Percentiles rank a stretch among this genome's conserved stretches.
Conservation (phyloP, 2,797 vertebrate genomes). For the Bradypodion pumilum region DNA sequence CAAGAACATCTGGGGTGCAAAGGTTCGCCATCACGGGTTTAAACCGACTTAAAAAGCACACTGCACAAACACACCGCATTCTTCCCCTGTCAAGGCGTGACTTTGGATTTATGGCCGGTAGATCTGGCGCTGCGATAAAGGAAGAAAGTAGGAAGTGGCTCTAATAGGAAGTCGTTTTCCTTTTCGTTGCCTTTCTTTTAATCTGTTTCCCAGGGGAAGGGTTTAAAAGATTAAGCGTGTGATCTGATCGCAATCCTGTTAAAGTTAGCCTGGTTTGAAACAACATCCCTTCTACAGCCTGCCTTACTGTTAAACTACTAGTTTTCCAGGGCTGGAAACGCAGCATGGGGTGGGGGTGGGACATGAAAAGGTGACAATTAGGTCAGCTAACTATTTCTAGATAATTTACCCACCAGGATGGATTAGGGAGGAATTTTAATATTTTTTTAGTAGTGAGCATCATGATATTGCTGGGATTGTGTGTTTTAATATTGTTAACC, state of each 20-base stretch:
- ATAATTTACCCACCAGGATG: too few species aligned
- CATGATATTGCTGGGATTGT: too few species aligned
- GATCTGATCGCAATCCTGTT: neutral
- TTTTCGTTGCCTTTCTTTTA: neutral
- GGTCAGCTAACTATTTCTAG: neutral
- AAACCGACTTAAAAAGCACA: too few species aligned
- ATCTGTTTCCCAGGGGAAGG: neutral
- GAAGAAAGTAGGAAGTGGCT: neutral
- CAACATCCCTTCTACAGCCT: neutral
- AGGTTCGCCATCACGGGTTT: too few species aligned
- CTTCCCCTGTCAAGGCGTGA: neutral
- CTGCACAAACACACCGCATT: too few species aligned
- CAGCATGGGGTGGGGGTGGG: neutral
- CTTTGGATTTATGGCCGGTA: neutral
- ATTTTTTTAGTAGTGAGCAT: too few species aligned
- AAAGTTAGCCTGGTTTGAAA: neutral
- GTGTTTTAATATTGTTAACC: too few species aligned
- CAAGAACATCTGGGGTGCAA: too few species aligned
- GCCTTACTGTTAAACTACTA: too few species aligned
- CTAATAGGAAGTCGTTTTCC: neutral
- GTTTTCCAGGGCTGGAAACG: neutral
- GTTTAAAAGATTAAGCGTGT: neutral
- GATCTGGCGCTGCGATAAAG: neutral
- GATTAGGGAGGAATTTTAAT: too few species aligned
- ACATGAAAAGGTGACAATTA: neutral